Base-by-base conservation (phyloP, 2,113 vertebrate species). In the Acanthochromis polyacanthus region DNA sequence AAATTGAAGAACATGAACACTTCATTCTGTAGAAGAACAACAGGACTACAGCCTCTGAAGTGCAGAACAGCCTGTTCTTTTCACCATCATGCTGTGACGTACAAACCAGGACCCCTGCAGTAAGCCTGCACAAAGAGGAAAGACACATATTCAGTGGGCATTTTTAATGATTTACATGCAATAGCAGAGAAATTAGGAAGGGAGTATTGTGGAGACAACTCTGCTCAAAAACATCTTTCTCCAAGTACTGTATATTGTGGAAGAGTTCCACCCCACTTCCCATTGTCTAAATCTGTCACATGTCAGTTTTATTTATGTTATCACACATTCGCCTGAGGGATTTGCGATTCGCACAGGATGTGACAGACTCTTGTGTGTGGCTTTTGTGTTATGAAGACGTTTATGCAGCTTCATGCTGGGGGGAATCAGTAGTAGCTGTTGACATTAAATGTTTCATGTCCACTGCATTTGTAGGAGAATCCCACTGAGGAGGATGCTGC, bases 401-500 rank as follows among this genome's bases (percentile, higher is more conserved):
- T 50, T 12, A 19, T 69, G 30, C 32, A 57, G 10, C 50, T 51
- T 22, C 23, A 4, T 43, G n/a, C 14, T 10, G 23, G 16, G 52
- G 19, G 69, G 59, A 56, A 12, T n/a, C 10, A 53, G 20, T 58
- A 66, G 50, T 46, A 80, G 40, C 19, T 40, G 15, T 50, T 76
- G 52, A 23, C 22, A 55, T 73, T 68, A 52, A 61, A 53, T 30
- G 11, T 73, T 71, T 50, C 5, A 3, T 83, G 46, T 87, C 63
- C 5, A 17, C 58, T 83, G 45, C 16, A 40, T 80, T 52, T 70
- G 1, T 30, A 99, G 98, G 98, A 99, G 87, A 99, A 99, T 86
- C 98, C 98, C 30, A 97, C 95, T 92, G 98, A 99, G 90, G 98
- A 99, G 91, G 98, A 99, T 83, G 98, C 96, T 79, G 97, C 98